Conservation (phyloP, 1,140 invertebrate genomes). For the Drosophila ohnishii region DNA sequence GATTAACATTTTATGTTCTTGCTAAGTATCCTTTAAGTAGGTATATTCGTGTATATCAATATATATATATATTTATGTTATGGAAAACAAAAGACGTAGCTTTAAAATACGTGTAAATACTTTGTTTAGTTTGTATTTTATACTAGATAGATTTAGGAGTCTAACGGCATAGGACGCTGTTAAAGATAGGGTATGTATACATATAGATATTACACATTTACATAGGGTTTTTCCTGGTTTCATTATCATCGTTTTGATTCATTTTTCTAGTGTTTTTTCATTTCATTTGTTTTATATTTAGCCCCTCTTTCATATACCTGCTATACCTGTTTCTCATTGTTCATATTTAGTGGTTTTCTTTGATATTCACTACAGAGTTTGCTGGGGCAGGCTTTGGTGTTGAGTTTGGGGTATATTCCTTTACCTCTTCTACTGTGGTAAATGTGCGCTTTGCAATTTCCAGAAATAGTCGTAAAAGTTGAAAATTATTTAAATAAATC, state of each 20-base stretch:
- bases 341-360: conserved; percentile 12
- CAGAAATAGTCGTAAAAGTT: conserved; percentile 17
- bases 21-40: conserved; percentile 44
- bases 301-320: conserved; percentile 37
- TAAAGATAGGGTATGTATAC: conserved; percentile 49
- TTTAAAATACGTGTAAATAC: conserved; percentile 57
- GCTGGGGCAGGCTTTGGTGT: conserved; percentile 27
- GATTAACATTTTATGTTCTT: conserved; percentile 56
- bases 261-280: conserved; percentile 31
- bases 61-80: conserved; percentile 22
- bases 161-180: conserved; percentile 59
- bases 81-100: conserved; percentile 50
- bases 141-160: conserved; percentile 54
- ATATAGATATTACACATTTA: conserved; percentile 74
- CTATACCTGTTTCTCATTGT: conserved; percentile 39
- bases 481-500: background rate
- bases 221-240: conserved; percentile 48
- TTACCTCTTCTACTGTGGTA: conserved; percentile 27
- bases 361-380: conserved; percentile 28
- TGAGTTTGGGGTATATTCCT: conserved; percentile 15
- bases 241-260: conserved; percentile 29
- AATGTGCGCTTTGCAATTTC: conserved; percentile 63
- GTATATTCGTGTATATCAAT: conserved; percentile 32
- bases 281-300: conserved; percentile 9
- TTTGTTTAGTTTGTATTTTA: conserved; percentile 51